These are phyloP conservation scores for Lithophane leautieri DNA, from an alignment of 2,888 invertebrate genomes.

Conservation along the genomic window DNA sequence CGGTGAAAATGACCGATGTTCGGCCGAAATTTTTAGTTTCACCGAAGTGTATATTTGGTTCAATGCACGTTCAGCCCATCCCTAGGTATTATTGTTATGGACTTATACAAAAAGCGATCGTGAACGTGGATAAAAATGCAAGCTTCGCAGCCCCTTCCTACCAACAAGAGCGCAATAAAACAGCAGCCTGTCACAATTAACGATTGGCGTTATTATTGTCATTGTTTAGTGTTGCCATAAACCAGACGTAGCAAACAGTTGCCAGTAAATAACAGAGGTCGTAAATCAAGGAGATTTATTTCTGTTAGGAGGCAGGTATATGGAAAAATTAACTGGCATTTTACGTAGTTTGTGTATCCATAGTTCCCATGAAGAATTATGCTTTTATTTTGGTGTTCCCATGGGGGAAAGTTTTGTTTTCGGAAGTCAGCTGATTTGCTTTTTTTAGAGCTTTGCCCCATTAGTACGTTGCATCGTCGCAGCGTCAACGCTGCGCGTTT, in stretches of 20 bases:
- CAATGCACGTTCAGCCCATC: background rate
- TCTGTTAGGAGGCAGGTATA: conserved; percentile 54
- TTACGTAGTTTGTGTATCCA: conserved; percentile 32
- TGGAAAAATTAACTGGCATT: conserved; percentile 46
- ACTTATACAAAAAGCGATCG: background rate
- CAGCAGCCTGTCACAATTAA: conserved; percentile 44
- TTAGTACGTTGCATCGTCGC: too few species aligned
- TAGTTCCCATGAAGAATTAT: conserved; percentile 27
- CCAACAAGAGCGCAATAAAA: conserved; percentile 36
- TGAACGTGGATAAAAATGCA: background rate
- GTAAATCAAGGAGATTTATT: conserved; percentile 66
- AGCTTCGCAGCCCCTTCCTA: conserved; percentile 3
- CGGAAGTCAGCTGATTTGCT: background rate
- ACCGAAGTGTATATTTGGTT: background rate
- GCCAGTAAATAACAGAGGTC: conserved; percentile 59
- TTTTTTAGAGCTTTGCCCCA: background rate
- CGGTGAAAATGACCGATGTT: background rate
- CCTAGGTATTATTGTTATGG: background rate
- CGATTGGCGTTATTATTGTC: conserved; percentile 65
- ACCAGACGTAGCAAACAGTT: conserved; percentile 68
- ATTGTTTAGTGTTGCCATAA: conserved; percentile 73
- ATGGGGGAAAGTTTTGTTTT: background rate
- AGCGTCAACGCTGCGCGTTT: too few species aligned
- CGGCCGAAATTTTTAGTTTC: background rate
- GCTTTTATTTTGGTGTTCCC: conserved; percentile 14